Evolutionary conservation across 1,140 invertebrate species (phyloP), one percentile per base, ranked within the genome.

Genomic region (Hypsibius dujardini): DNA sequence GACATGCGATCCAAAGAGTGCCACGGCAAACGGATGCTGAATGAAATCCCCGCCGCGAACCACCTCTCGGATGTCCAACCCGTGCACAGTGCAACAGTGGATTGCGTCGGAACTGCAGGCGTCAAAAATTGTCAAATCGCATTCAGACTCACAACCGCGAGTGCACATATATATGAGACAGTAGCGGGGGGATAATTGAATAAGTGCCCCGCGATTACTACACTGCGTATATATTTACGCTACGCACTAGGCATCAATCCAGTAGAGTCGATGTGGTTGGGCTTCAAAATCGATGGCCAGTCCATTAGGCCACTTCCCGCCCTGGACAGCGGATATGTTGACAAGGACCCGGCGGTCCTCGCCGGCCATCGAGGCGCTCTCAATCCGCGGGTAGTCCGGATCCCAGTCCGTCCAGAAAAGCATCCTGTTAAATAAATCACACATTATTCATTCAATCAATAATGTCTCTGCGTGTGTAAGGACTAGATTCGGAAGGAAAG

Each of bases 401-500:
- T 79, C 80, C 91, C 91, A 94, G 80, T 94, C 90, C 1, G 89
- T 88, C 90, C 90, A 94, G 79, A 88, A 93, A 80, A 91, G 80
- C 73, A 82, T 81, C 3, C 85, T 86, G 75, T 47, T 74, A 72
- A 46, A 47, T 70, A 72, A 46, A 1, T 47, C 2, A 12, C 50
- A 28, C 14, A 71, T 46, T 72, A 12, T 72, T 72, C 45, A 67
- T 67, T 67, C 62, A 12, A 42, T 42, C 12, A 67, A 67, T 73
- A 62, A 70, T 28, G 28, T 28, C 28, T 28, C 28, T 28, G 28
- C 28, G 28, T 28, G 28, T 28, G 28, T 28, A 28, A 28, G 28
- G 28, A 28, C 28, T 28, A 28, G 28, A 28, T 28, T 28, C 28
- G 28, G 28, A 28, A 28, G 28, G 28, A 28, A 28, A 28, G 28